Percentiles rank a stretch among this genome's conserved stretches.
phyloP scores from a whole-genome alignment of 2,888 invertebrate genomes.

The Drepana falcataria region DNA sequence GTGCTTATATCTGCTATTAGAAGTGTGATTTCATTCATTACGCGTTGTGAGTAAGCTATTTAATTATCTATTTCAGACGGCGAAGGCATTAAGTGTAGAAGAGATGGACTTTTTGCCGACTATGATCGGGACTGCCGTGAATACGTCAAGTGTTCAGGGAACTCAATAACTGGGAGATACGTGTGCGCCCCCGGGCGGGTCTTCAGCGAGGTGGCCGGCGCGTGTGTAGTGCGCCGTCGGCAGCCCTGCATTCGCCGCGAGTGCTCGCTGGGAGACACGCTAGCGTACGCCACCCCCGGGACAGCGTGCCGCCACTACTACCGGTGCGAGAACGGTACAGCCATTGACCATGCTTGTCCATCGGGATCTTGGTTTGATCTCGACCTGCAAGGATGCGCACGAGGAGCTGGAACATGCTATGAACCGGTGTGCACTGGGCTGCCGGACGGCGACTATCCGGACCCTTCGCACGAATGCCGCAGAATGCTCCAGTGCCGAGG shows the following conservation, averaged over 20 bases:
- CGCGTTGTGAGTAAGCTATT: neutral
- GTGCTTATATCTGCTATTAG: too few relatives aligned
- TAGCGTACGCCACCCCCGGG: conserved; percentile 76
- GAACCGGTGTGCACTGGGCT: conserved; percentile 79
- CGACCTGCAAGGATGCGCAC: conserved; percentile 71
- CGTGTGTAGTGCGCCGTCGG: conserved; percentile 56
- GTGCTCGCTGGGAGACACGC: conserved; percentile 51
- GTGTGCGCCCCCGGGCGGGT: conserved; percentile 55
- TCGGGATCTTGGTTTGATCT: conserved; percentile 77
- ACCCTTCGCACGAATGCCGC: conserved; percentile 77
- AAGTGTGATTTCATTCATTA: too few relatives aligned
- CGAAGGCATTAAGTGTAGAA: conserved; percentile 43
- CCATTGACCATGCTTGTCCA: conserved; percentile 70
- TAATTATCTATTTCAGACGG: conserved; percentile 37
- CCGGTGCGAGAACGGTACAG: conserved; percentile 72
- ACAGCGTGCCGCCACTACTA: conserved; percentile 79
- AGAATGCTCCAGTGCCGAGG: conserved; percentile 71
- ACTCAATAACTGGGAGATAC: conserved; percentile 47
- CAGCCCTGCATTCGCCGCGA: conserved; percentile 58
- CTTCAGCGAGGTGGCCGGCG: conserved; percentile 62
- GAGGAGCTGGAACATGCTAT: conserved; percentile 77
- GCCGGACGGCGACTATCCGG: conserved; percentile 77
- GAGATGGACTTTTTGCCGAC: conserved; percentile 67
- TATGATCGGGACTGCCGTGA: conserved; percentile 64
- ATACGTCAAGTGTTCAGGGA: conserved; percentile 62